These are phyloP conservation scores for Pterophyllum scalare DNA, from an alignment of 2,113 vertebrate genomes.

Conservation along the genomic window DNA sequence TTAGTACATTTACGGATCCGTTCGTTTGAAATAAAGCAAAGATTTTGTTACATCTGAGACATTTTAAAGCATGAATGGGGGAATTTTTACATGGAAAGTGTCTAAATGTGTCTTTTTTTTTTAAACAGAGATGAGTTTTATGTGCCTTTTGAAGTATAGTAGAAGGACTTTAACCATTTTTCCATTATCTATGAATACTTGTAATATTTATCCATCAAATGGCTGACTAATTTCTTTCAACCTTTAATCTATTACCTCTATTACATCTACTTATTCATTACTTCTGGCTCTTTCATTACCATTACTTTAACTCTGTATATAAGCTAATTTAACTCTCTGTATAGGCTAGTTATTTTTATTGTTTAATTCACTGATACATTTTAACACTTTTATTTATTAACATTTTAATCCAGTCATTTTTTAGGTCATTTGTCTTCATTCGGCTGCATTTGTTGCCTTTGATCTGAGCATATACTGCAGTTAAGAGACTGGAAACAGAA, in stretches of 20 bases:
- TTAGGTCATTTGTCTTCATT: background rate
- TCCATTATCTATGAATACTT: background rate
- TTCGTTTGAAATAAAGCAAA: too few relatives aligned
- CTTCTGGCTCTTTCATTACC: background rate
- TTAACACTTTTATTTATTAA: background rate
- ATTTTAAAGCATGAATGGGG: too few relatives aligned
- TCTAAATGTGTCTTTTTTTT: background rate
- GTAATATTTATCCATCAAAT: background rate
- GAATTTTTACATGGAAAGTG: background rate
- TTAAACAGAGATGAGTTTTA: background rate
- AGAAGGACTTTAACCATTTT: background rate
- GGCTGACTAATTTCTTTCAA: background rate
- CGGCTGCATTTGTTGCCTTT: background rate
- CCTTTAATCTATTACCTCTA: background rate
- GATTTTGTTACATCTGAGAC: too few relatives aligned
- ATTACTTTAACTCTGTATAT: background rate
- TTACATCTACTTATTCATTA: background rate
- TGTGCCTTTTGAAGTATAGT: background rate
- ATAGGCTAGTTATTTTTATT: background rate
- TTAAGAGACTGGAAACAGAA: background rate
- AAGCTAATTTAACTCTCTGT: fast-evolving
- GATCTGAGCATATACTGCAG: background rate
- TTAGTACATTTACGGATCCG: too few relatives aligned
- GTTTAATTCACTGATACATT: background rate
- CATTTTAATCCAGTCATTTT: background rate